Evolutionary conservation across 2,797 vertebrate genomes (phyloP).

Genomic region (Spinus pinus): DNA sequence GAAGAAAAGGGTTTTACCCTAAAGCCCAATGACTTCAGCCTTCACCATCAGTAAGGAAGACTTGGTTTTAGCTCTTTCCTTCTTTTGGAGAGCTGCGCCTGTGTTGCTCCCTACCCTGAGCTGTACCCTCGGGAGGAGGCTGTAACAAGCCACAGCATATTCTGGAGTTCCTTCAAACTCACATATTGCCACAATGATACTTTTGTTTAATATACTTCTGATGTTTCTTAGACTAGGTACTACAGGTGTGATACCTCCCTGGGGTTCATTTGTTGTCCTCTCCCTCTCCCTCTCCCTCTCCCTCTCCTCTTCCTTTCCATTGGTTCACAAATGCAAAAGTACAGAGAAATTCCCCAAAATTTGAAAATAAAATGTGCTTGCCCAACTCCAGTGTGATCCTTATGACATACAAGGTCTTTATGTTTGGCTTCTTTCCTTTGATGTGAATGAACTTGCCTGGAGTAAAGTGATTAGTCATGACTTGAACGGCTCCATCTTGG

Average conservation of each 20-base stretch:
- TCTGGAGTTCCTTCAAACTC: not conserved
- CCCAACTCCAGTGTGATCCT: not conserved
- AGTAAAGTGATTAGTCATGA: slow-evolving; percentile 31
- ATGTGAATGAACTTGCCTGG: slow-evolving; percentile 45
- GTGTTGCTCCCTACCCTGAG: not conserved
- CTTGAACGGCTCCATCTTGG: not conserved
- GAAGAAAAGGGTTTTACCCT: not conserved
- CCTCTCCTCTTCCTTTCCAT: not conserved
- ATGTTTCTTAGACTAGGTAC: not conserved
- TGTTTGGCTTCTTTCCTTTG: slow-evolving; percentile 28
- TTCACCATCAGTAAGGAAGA: not conserved
- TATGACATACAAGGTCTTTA: not conserved
- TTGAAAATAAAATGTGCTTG: not conserved
- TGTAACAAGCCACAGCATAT: slow-evolving; percentile 24
- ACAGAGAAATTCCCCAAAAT: not conserved
- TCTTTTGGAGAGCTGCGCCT: not conserved
- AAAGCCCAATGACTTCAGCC: not conserved
- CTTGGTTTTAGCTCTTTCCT: not conserved
- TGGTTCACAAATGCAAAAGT: not conserved
- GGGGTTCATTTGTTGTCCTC: not conserved
- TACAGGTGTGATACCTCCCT: not conserved
- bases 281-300: not conserved
- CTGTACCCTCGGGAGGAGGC: not conserved
- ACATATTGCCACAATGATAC: not conserved
- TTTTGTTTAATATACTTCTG: not conserved